phyloP scores from a whole-genome alignment of 2,888 invertebrate species.

The Mythimna pallens region DNA sequence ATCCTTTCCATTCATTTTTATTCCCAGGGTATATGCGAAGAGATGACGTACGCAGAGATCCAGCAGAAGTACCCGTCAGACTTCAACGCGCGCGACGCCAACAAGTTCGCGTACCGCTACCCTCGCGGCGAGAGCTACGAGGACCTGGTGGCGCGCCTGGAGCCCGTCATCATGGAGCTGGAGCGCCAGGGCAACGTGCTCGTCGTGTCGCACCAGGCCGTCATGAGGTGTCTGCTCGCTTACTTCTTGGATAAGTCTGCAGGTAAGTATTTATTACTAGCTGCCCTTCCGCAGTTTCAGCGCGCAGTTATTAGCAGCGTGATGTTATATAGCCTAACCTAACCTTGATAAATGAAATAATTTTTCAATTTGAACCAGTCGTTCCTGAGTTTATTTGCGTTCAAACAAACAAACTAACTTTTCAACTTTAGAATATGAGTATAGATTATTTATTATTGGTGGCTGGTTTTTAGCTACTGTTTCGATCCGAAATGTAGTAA shows the following conservation, averaged over 20 bases:
- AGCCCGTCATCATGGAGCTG: slow-evolving; percentile 99
- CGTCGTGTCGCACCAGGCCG: slow-evolving; percentile 99
- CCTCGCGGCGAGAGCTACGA: slow-evolving; percentile 99
- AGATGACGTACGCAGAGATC: slow-evolving; percentile 99
- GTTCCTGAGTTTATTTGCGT: too few species aligned
- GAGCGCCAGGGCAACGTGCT: slow-evolving; percentile 99
- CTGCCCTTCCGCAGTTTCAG: too few species aligned
- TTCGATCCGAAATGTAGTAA: too few species aligned
- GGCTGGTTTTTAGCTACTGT: too few species aligned
- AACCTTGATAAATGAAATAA: too few species aligned
- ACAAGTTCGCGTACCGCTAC: slow-evolving; percentile 98
- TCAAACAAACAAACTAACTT: too few species aligned
- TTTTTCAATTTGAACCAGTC: too few species aligned
- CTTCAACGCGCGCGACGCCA: slow-evolving; percentile 98
- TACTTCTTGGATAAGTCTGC: slow-evolving; percentile 99
- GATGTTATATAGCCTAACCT: too few species aligned
- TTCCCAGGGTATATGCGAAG: slow-evolving; percentile 98
- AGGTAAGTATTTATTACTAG: slow-evolving; percentile 86
- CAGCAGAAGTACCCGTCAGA: slow-evolving; percentile 98
- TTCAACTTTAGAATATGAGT: too few species aligned
- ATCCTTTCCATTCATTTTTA: not conserved
- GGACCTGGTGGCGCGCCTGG: slow-evolving; percentile 98
- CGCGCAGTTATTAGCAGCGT: too few species aligned
- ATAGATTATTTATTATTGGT: too few species aligned
- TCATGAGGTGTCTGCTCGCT: slow-evolving; percentile 97